phyloP scores from a whole-genome alignment of 1,140 invertebrate genomes.

The Venturia canescens region DNA sequence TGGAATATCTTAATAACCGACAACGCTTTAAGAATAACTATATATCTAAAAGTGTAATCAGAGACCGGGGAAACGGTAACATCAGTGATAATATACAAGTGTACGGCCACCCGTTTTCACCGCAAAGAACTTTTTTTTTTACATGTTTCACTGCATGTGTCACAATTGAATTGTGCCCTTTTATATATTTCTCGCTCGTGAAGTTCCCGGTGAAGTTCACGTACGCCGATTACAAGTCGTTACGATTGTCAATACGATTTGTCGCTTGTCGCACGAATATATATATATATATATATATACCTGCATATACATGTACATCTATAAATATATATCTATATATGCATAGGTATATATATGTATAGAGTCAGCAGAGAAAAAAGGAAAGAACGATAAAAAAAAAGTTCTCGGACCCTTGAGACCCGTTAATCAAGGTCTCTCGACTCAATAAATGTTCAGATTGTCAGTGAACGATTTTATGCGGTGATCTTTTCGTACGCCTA shows the following conservation, averaged over 20 bases:
- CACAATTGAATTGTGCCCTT: conserved; percentile 53
- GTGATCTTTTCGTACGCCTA: not conserved
- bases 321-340: not conserved
- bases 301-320: too few relatives aligned
- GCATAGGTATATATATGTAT: not conserved
- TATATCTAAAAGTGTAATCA: conserved; percentile 54
- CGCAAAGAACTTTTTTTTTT: conserved; percentile 15
- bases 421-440: not conserved
- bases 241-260: conserved; percentile 33
- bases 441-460: not conserved
- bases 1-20: conserved; percentile 62
- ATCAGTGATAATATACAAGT: conserved; percentile 50
- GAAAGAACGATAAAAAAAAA: not conserved
- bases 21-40: conserved; percentile 61
- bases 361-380: not conserved
- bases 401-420: not conserved
- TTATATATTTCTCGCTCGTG: not conserved
- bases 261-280: conserved; percentile 39
- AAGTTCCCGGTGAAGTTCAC: conserved; percentile 2
- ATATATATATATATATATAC: not conserved
- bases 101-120: conserved; percentile 39
- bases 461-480: not conserved
- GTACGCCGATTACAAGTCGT: conserved; percentile 11
- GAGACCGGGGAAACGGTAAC: conserved; percentile 49
- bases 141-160: conserved; percentile 62